Base-by-base conservation (phyloP, 2,797 vertebrate genomes). In the Halcyon chelicuti region DNA sequence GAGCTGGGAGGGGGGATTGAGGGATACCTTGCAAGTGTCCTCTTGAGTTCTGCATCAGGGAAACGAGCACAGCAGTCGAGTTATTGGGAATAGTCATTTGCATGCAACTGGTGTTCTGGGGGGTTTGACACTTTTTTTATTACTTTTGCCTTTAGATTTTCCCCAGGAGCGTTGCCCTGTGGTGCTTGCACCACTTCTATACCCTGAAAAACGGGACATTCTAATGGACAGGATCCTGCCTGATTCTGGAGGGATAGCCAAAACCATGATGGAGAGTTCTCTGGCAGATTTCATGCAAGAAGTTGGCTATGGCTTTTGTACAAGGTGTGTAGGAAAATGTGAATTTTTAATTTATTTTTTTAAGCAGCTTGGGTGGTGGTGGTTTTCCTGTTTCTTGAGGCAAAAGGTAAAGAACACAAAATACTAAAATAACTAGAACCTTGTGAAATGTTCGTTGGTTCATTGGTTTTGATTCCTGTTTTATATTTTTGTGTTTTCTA, bases 161-260 rank as follows among this genome's bases (percentile, higher is more conserved):
- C 99, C 99, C 97, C 99, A 99, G 98, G 99, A 99, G 97, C 99
- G 99, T 97, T 99, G 99, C 97, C 99, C 99, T 94, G 99, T 99
- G 99, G 99, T 99, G 99, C 99, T 99, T 97, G 99, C 99, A 99
- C 99, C 99, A 99, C 99, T 99, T 97, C 97, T 99, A 97, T 99
- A 99, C 98, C 99, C 99, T 99, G 99, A 99, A 99, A 99, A 99
- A 99, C 99, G 99, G 99, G 99, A 99, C 99, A 99, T 99, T 99
- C 99, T 99, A 98, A 99, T 99, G 99, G 99, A 99, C 98, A 99
- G 99, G 98, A 99, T 99, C 98, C 98, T 99, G 97, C 99, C 99
- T 99, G 99, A 99, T 98, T 99, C 99, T 96, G 99, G 99, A 98
- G 99, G 99, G 98, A 99, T 99, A 98, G 99, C 99, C 80, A 99